Conservation (phyloP, 1,140 invertebrate species). For the Zelostemma sp. region DNA sequence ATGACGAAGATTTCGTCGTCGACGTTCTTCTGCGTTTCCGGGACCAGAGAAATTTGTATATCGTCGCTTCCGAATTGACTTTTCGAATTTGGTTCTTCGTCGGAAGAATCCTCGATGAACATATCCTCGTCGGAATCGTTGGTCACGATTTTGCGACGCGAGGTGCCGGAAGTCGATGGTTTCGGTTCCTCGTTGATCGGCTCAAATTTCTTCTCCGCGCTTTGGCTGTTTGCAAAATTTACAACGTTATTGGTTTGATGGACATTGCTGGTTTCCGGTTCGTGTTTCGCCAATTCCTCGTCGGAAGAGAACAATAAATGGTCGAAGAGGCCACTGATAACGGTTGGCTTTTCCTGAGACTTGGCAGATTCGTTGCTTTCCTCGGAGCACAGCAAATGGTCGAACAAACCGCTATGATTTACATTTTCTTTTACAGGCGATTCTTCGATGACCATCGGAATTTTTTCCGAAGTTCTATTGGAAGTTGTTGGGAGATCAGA, state of each 20-base stretch:
- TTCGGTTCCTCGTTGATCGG: constrained; percentile 1
- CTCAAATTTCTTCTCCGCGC: neutral
- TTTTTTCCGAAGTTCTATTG: too few species aligned
- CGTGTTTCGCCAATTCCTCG: neutral
- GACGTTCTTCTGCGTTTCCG: neutral
- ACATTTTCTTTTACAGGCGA: neutral
- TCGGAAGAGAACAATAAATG: neutral
- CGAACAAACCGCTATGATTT: neutral
- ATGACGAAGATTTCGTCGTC: neutral
- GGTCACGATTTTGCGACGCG: too few species aligned
- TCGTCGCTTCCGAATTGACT: neutral
- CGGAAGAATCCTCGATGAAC: constrained; percentile 30
- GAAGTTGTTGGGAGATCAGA: neutral
- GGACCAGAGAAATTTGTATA: neutral
- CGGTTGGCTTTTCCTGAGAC: neutral
- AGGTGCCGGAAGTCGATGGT: neutral
- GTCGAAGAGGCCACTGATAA: neutral
- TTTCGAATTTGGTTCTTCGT: constrained; percentile 15
- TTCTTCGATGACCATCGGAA: neutral
- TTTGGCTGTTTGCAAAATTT: neutral
- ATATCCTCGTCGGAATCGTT: constrained; percentile 47
- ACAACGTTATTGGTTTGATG: neutral
- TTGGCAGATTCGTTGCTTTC: neutral
- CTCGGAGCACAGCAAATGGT: neutral
- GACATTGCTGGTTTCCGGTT: neutral